phyloP scores from a whole-genome alignment of 2,797 vertebrate genomes.

The Benthosema pterotum region DNA sequence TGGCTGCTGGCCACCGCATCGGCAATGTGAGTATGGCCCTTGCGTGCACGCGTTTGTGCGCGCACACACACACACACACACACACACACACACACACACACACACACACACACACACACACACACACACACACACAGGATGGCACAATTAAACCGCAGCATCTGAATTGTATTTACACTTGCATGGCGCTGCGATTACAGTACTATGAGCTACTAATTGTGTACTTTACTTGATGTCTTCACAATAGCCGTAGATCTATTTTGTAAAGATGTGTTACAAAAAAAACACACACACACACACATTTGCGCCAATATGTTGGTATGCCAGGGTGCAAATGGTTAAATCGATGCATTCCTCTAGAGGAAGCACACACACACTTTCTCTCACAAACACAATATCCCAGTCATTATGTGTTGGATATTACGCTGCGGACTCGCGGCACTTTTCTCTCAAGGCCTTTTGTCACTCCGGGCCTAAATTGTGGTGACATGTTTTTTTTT shows the following conservation, averaged over 20 bases:
- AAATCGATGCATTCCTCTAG: not conserved
- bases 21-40: slow-evolving; percentile 83
- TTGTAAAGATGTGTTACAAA: no score
- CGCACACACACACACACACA: slow-evolving; percentile 6
- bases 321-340: no score
- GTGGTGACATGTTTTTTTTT: slow-evolving; percentile 29
- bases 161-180: not conserved
- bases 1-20: slow-evolving; percentile 86
- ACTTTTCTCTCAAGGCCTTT: slow-evolving; percentile 66
- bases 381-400: slow-evolving; percentile 41
- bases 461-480: slow-evolving; percentile 64
- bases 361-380: slow-evolving; percentile 27
- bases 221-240: no score
- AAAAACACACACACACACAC: no score
- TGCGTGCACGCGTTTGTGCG: slow-evolving; percentile 3
- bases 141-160: not conserved
- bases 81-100: slow-evolving; percentile 12
- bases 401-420: slow-evolving; percentile 32
- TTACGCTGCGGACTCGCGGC: slow-evolving; percentile 36
- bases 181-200: slow-evolving; percentile 2
- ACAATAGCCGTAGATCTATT: no score
- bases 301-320: no score
- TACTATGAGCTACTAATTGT: slow-evolving; percentile 2
- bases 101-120: slow-evolving; percentile 31
- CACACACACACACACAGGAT: slow-evolving; percentile 10